Evolutionary conservation across 2,797 vertebrate genomes (phyloP), one percentile per base, ranked within the genome.

Genomic region (Cirrhinus molitorella): DNA sequence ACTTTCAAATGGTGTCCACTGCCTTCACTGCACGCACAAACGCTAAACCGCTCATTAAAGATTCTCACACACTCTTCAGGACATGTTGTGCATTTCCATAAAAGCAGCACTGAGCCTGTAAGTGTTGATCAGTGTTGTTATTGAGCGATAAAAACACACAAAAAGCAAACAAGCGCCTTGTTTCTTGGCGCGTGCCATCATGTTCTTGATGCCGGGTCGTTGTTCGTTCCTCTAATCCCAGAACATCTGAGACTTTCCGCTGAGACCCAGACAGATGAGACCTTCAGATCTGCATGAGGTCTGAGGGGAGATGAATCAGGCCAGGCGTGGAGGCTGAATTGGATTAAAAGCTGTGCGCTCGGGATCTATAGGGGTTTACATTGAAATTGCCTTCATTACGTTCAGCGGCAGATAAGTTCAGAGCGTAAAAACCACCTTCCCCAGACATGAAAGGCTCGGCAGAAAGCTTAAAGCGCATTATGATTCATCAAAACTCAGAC

Each of bases 351-450:
- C 28, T 63, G 45, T 76, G 79, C 25, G 76, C 45, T 63, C 57
- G 70, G 70, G 79, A 87, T 85, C 77, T 75, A 68, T 75, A 73
- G 80, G 80, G 81, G 67, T 85, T 85, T 77, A 83, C 43, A 63
- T 65, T 57, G 70, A 85, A 72, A 82, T 79, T 83, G 57, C 65
- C 80, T 88, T 86, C 71, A 85, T 80, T 79, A 85, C 51, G 31
- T 40, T 71, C 79, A 73, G 81, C 45, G 61, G 47, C 74, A 75
- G 59, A 68, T 79, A 31, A 31, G 25, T 74, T 72, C 55, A 70
- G 34, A 79, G 66, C 23, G 21, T 25, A 72, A 80, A 84, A 79
- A 83, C 4, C 77, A 65, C 59, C 55, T 73, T 85, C 75, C 57
- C 59, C 57, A 63, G 76, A 74, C 75, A 51, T 57, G 57, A 85